phyloP scores from a whole-genome alignment of 1,140 invertebrate species.

The Chironomus tepperi region DNA sequence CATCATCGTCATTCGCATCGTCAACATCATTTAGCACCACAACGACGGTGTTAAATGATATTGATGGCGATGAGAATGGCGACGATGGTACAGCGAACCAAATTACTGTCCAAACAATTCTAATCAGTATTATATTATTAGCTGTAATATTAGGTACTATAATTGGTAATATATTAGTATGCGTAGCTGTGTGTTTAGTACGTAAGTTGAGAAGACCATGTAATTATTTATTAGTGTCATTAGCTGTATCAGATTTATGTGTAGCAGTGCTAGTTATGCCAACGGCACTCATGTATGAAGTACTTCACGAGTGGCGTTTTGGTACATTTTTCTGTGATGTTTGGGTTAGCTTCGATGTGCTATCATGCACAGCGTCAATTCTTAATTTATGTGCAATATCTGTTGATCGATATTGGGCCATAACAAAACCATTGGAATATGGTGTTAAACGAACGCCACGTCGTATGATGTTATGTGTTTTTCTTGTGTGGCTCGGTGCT shows the following conservation, averaged over 20 bases:
- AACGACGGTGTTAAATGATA: neutral
- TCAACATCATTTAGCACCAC: constrained; percentile 16
- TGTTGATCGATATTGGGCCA: constrained; percentile 80
- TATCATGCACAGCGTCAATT: constrained; percentile 80
- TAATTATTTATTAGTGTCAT: constrained; percentile 82
- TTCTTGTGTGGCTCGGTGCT: constrained; percentile 81
- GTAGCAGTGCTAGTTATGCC: constrained; percentile 77
- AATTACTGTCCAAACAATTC: constrained; percentile 48
- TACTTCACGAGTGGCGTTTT: constrained; percentile 75
- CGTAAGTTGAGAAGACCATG: constrained; percentile 72
- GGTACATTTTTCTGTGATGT: constrained; percentile 75
- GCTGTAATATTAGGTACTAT: constrained; percentile 71
- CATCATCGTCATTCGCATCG: neutral
- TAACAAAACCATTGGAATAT: constrained; percentile 83
- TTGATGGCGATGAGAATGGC: neutral
- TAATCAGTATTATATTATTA: constrained; percentile 61
- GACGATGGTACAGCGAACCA: constrained; percentile 34
- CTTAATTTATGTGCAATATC: constrained; percentile 89
- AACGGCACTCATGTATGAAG: constrained; percentile 73
- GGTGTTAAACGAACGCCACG: constrained; percentile 76
- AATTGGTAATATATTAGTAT: constrained; percentile 83
- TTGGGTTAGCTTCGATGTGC: constrained; percentile 75
- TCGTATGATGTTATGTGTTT: constrained; percentile 75
- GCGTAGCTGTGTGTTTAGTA: constrained; percentile 77
- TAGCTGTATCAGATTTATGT: constrained; percentile 82